Base-by-base conservation (phyloP, 2,113 vertebrate species). In the Crotophaga sulcirostris region DNA sequence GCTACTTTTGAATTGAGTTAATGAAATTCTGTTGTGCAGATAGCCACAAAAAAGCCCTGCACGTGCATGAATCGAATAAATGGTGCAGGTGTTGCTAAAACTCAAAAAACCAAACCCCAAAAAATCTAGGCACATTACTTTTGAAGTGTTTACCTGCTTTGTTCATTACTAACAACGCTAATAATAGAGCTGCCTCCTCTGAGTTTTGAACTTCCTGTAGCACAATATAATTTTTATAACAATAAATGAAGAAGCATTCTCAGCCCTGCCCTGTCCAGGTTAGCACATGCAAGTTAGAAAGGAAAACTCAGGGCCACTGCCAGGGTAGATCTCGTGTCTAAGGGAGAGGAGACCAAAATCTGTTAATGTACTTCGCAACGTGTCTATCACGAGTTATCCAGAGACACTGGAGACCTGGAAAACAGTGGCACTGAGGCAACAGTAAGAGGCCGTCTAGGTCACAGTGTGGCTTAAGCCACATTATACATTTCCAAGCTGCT, bases 231-330 rank as follows among this genome's bases (percentile, higher is more conserved):
- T 10, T 78, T 12, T 72, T 58, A 25, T 44, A 83, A 78, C 7
- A 68, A 51, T 82, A 74, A 54, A 66, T 60, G 31, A 60, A 58
- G 89, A 89, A 95, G 84, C 91, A 67, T 92, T 96, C 90, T 93
- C 42, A 76, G 58, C 54, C 25, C 38, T 74, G 40, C 66, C 86
- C 68, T 63, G 34, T 74, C 78, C 54, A 74, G 52, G 96, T 96
- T 95, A 96, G 93, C 92, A 91, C 89, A 96, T 89, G 69, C 84
- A 85, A n/a, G 81, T 96, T 97, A 96, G 94, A 97, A 90, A 78
- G 88, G 80, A 91, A 95, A 96, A 84, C 21, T 28, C 34, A 95
- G 93, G 93, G 93, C 94, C 95, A 95, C 88, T 94, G 96, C 95
- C 96, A 97, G 90, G 93, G 59, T 45, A 85, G 40, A 68, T 84